A percentile compares a stretch with the other conserved stretches of the same genome.
These are phyloP conservation scores for Carapus acus DNA, from an alignment of 2,797 vertebrate species.

Conservation along the genomic window DNA sequence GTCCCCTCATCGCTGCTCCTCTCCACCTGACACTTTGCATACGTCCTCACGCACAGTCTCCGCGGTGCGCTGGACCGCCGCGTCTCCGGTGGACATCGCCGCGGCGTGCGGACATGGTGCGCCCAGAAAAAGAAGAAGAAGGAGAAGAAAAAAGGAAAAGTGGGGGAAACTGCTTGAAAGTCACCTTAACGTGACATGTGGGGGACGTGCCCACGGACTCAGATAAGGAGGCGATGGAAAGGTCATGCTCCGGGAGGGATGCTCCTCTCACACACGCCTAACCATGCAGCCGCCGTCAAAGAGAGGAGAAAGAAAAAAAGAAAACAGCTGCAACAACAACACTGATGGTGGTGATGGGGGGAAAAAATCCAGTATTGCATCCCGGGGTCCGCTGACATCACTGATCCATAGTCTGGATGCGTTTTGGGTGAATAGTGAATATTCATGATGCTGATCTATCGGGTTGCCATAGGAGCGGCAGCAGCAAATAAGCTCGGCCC, in stretches of 20 bases:
- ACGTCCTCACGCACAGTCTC: conserved; percentile 63
- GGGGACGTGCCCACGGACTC: conserved; percentile 58
- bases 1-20: conserved; percentile 50
- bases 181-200: conserved; percentile 70
- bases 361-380: conserved; percentile 71
- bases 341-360: too few relatives aligned
- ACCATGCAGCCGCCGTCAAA: too few relatives aligned
- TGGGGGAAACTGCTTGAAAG: conserved; percentile 66
- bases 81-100: conserved; percentile 62
- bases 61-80: conserved; percentile 56
- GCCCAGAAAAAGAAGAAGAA: too few relatives aligned
- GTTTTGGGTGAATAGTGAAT: conserved; percentile 81
- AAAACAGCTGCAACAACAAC: too few relatives aligned
- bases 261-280: conserved; percentile 59
- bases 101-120: conserved; percentile 65
- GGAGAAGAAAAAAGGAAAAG: too few relatives aligned
- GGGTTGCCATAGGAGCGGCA: conserved; percentile 94
- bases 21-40: conserved; percentile 69
- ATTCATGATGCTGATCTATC: conserved; percentile 88
- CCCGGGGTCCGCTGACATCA: conserved; percentile 80
- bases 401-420: conserved; percentile 77
- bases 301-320: too few relatives aligned
- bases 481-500: conserved; percentile 83
- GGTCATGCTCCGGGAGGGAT: conserved; percentile 67
- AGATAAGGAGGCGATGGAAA: conserved; percentile 59